phyloP scores from a whole-genome alignment of 2,888 invertebrate genomes.

The Lomographa bimaculata region DNA sequence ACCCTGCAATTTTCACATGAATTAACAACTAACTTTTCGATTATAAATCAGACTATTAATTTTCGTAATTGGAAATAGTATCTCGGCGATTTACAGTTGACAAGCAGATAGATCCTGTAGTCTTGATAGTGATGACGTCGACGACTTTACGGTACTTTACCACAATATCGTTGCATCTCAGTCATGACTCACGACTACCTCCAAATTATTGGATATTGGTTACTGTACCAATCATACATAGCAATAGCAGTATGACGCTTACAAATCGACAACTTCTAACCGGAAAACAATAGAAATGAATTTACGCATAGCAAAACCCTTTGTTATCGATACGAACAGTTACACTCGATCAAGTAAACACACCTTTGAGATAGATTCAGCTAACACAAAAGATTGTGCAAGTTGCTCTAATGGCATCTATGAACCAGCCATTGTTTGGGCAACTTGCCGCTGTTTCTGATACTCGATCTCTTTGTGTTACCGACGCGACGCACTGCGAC shows the following conservation, averaged over 20 bases:
- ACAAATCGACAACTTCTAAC: no score
- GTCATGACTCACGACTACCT: no score
- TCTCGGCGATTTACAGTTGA: no score
- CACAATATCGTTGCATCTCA: no score
- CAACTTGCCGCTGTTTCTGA: conserved; percentile 36
- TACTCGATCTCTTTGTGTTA: conserved; percentile 31
- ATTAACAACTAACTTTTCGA: neutral
- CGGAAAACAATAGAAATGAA: conserved; percentile 17
- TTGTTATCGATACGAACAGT: conserved; percentile 43
- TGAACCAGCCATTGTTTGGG: conserved; percentile 46
- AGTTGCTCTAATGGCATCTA: conserved; percentile 46
- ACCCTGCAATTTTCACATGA: conserved; percentile 1
- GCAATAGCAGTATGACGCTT: no score
- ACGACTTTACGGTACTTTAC: no score
- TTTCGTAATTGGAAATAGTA: no score
- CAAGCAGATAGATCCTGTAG: no score
- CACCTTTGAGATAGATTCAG: conserved; percentile 30
- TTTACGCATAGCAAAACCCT: conserved; percentile 33
- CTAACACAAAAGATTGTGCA: conserved; percentile 50
- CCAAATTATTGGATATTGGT: no score
- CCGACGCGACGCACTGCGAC: conserved; percentile 3
- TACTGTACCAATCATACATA: no score
- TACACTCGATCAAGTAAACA: conserved; percentile 41
- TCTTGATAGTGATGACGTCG: no score
- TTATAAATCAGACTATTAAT: no score